Percentiles rank a stretch among this genome's conserved stretches.
These are phyloP conservation scores for Ethmia dodecea DNA, from an alignment of 2,888 invertebrate species.

Conservation along the genomic window DNA sequence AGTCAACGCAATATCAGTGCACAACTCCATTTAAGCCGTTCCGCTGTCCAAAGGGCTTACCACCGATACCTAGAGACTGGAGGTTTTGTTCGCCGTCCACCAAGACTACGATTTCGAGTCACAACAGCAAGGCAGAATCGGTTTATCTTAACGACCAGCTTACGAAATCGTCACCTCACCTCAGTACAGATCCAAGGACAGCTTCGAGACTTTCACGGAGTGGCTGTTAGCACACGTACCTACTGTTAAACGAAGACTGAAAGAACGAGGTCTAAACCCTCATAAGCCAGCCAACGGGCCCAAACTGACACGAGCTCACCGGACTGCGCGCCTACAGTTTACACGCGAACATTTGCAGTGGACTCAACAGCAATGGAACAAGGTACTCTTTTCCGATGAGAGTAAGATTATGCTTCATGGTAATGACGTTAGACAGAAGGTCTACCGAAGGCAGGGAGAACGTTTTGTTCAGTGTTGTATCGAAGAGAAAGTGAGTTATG, in stretches of 20 bases:
- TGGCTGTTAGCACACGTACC: slow-evolving; percentile 2
- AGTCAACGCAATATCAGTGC: no score
- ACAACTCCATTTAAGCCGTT: no score
- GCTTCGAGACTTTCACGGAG: slow-evolving; percentile 5
- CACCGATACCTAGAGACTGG: slow-evolving; percentile 2
- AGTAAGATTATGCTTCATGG: slow-evolving; percentile 4
- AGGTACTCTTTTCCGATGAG: slow-evolving; percentile 4
- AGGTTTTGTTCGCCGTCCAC: slow-evolving; percentile 4
- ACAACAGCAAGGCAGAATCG: slow-evolving; percentile 2
- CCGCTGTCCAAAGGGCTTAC: no score
- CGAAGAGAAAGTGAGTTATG: slow-evolving; percentile 5
- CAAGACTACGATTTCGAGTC: slow-evolving; percentile 1
- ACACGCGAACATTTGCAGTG: slow-evolving; percentile 5
- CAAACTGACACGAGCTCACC: slow-evolving; percentile 6
- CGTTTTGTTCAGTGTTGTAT: slow-evolving; percentile 7
- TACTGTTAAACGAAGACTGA: neutral
- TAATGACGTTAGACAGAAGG: slow-evolving; percentile 7
- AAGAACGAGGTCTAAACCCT: slow-evolving; percentile 1
- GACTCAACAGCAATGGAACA: slow-evolving; percentile 2
- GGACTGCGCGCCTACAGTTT: slow-evolving; percentile 8
- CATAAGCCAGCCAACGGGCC: slow-evolving; percentile 4
- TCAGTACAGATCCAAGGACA: slow-evolving; percentile 5
- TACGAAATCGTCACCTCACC: slow-evolving; percentile 1
- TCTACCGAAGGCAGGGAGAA: slow-evolving; percentile 11
- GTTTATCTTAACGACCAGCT: neutral